Percentiles rank a stretch among this genome's conserved stretches.
phyloP scores from a whole-genome alignment of 2,113 vertebrate species.

The Poeciliopsis retropinna region DNA sequence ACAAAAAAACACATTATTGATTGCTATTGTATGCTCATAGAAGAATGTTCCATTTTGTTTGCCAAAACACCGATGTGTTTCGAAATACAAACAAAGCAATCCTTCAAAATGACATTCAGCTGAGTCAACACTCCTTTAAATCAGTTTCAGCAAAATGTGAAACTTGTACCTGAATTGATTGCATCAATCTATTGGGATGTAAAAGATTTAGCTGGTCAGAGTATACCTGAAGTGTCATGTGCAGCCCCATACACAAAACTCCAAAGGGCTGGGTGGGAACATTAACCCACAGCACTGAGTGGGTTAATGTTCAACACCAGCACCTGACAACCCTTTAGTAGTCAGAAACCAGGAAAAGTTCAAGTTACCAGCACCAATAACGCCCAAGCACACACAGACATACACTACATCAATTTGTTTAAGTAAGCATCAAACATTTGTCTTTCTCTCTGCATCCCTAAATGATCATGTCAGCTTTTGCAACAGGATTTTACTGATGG shows the following conservation, averaged over 20 bases:
- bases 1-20: too few species aligned
- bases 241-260: neutral
- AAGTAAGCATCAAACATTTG: constrained; percentile 34
- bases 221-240: neutral
- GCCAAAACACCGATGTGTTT: neutral
- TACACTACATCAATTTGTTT: constrained; percentile 57
- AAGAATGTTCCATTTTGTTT: too few species aligned
- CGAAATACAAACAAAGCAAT: neutral
- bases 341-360: constrained; percentile 65
- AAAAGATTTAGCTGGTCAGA: too few species aligned
- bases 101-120: neutral
- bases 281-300: constrained; percentile 32
- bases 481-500: constrained; percentile 1
- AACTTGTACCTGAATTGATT: neutral
- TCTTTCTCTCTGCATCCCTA: constrained; percentile 18
- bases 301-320: constrained; percentile 63
- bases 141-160: neutral
- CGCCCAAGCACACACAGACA: constrained; percentile 28
- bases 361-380: constrained; percentile 59
- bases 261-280: neutral
- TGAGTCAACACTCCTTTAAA: neutral
- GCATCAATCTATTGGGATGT: too few species aligned
- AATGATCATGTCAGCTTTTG: constrained; percentile 37
- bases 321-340: constrained; percentile 70
- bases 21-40: too few species aligned